phyloP scores from a whole-genome alignment of 2,888 invertebrate species.

The Epinotia ramella region DNA sequence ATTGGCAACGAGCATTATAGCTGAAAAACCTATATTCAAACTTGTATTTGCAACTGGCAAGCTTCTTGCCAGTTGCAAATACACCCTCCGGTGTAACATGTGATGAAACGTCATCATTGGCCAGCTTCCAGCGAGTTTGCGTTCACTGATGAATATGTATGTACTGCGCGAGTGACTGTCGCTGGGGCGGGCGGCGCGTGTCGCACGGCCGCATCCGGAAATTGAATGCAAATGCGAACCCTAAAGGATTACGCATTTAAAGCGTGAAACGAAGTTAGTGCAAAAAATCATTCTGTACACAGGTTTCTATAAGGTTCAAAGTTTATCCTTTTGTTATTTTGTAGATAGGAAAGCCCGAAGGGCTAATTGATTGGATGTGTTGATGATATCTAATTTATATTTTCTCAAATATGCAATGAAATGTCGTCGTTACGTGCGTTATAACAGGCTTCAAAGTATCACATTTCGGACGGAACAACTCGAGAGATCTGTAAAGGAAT shows the following conservation, averaged over 20 bases:
- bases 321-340: not conserved
- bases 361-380: no score
- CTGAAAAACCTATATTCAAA: no score
- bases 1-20: no score
- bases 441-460: no score
- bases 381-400: no score
- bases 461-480: no score
- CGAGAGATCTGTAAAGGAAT: no score
- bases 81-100: not conserved
- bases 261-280: slow-evolving; percentile 12
- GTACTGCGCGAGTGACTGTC: slow-evolving; percentile 16
- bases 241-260: slow-evolving; percentile 20
- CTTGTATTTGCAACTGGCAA: not conserved
- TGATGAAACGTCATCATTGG: not conserved
- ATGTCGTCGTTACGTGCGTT: no score
- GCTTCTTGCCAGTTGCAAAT: no score
- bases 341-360: no score
- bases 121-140: not conserved
- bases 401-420: no score
- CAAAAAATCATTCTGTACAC: not conserved
- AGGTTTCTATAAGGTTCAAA: not conserved
- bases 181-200: slow-evolving; percentile 33
- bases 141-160: slow-evolving; percentile 18
- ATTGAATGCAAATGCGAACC: slow-evolving; percentile 60
- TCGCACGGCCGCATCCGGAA: slow-evolving; percentile 57